Base-by-base conservation (phyloP, 2,888 invertebrate genomes). In the Drosophila hamatofila region DNA sequence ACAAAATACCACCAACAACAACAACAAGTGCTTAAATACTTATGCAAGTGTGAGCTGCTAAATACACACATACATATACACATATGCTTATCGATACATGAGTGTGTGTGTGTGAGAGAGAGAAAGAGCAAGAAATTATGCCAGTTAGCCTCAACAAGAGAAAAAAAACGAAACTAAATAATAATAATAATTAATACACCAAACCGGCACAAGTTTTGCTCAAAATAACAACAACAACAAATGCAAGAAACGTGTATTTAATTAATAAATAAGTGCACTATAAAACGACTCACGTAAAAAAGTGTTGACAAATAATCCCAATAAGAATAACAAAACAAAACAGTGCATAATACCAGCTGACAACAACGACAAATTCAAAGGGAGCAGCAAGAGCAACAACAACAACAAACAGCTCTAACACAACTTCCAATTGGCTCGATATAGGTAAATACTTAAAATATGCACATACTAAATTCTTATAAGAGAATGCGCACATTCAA, bases 181-280 rank as follows among this genome's bases (percentile, higher is more conserved):
- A 67, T 61, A 60, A 66, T 60, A 69, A 72, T 66, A 70, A 68
- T 72, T 77, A 71, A 75, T 59, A 56, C 48, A 67, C 35, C 56
- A 72, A 80, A 80, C 56, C 67, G 63, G 78, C 78, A 80, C 72
- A 88, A 84, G 73, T 87, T 84, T 77, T 79, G 88, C 80, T 85
- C 67, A 84, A 79, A 75, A 65, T 56, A 72, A 83, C 54, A 74
- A 66, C 51, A 51, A 67, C 46, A 71, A 61, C 60, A 60, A 64
- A 44, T 55, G 62, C 44, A 57, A 49, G 21, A 21, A 33, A 21
- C 8, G 51, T 35, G 33, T 37, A 59, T 44, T 66, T 48, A 62
- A 54, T 51, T 52, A 68, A 70, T 66, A 68, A 35, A 42, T 63
- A 59, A 67, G 68, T 75, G 67, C 52, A 55, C 39, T 39, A 33